Base-by-base conservation (phyloP, 2,797 vertebrate species). In the Manis pentadactyla region DNA sequence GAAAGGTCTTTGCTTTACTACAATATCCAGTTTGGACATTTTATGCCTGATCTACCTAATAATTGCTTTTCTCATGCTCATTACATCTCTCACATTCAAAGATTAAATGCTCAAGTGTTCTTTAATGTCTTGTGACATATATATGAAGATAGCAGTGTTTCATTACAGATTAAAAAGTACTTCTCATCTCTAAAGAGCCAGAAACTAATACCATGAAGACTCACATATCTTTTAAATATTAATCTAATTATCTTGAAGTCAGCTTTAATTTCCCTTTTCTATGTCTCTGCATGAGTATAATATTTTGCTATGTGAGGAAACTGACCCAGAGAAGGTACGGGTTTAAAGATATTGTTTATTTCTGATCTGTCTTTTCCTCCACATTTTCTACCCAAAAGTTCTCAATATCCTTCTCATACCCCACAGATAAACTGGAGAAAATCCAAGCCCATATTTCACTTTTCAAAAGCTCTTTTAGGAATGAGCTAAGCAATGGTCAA, bases 381-480 rank as follows among this genome's bases (percentile, higher is more conserved):
- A 71, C 55, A 42, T 82, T 85, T 74, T 93, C 82, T 53, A 81
- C 23, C 57, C 64, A 29, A 68, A 83, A 69, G 12, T 73, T 96
- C 39, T 91, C 64, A 51, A 66, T 39, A 29, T 12, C 53, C 59
- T 63, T 94, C 66, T 95, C 18, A 81, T 46, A 61, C 64, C 95
- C 73, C 57, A 29, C n/a, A 71, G 71, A 95, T 68, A 66, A 77
- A 93, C 29, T 57, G 19, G 59, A 82, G 21, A 46, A 93, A 83
- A 87, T 8, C 23, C 34, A 92, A 84, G 37, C 8, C 57, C 87
- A 18, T 39, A 81, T 86, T 97, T n/a, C 79, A 53, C n/a, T 92
- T 96, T 95, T 68, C 82, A 71, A 79, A 74, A 34, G 7, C 13
- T 74, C 92, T 90, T 78, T 92, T 34, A 74, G 55, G 39, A 92